Conservation (phyloP, 2,113 vertebrate genomes). For the Nettapus auritus region DNA sequence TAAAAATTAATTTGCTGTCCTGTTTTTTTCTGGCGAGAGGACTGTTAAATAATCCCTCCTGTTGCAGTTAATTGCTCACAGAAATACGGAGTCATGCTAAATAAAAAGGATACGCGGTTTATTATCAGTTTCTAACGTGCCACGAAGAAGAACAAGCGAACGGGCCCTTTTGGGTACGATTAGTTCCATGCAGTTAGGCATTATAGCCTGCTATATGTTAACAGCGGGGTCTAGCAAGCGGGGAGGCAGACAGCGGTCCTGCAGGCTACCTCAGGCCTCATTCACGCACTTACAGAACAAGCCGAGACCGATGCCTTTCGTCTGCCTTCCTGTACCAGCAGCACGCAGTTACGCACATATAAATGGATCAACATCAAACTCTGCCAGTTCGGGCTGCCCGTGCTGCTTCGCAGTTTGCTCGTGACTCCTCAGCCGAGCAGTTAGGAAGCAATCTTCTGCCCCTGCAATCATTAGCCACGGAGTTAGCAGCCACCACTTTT, state of each 20-base stretch:
- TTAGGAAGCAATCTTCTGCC: background rate
- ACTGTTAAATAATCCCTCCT: background rate
- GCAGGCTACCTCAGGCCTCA: background rate
- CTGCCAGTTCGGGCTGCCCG: rapidly evolving
- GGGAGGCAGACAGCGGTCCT: background rate
- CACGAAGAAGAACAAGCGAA: slow-evolving; percentile 35
- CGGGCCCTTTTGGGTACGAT: slow-evolving; percentile 43
- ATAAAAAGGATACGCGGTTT: slow-evolving; percentile 15
- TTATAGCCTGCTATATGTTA: slow-evolving; percentile 8
- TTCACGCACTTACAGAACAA: background rate
- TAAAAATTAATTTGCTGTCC: slow-evolving; percentile 20
- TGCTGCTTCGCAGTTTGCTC: background rate
- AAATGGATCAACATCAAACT: background rate
- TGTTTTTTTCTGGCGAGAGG: background rate
- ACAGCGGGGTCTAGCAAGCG: background rate
- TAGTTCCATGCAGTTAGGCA: slow-evolving; percentile 62
- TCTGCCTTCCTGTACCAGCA: background rate
- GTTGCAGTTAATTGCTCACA: background rate
- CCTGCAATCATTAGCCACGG: background rate
- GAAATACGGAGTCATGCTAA: slow-evolving; percentile 15
- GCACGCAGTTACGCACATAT: background rate
- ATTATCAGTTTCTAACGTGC: background rate
- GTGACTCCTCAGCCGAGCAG: background rate
- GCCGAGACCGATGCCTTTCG: background rate
- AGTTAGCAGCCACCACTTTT: background rate